Base-by-base conservation (phyloP, 2,797 vertebrate genomes). In the Microchirus variegatus region DNA sequence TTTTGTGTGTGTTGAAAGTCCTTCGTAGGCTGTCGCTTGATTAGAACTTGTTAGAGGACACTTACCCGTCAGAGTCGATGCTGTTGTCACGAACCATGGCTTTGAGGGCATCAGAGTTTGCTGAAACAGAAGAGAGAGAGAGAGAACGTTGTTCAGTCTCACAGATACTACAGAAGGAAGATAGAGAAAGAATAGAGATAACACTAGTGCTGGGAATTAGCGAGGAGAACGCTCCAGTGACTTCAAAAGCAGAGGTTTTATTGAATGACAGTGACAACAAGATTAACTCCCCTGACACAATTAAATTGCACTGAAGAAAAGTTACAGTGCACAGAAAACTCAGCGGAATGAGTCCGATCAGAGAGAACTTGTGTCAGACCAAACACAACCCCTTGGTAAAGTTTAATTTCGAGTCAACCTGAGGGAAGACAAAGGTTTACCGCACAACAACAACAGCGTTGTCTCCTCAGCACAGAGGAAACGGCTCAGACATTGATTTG, bases 61-160 rank as follows among this genome's bases (percentile, higher is more conserved):
- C 94, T 95, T 87, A 99, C 97, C 95, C 94, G 35, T 98, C 97
- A 22, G 94, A 94, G 36, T 98, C 96, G 17, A 94, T 59, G 82
- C 91, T 95, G 90, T 90, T 95, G 11, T 96, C 95, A 52, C 91
- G 81, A 59, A 98, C 81, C 97, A 99, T 98, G 78, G 97, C 97
- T 73, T 96, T 95, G 76, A 99, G 91, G 51, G 97, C 94, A 72
- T 97, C 97, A 0, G 93, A 93, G 86, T 99, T 99, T 26, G 97
- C 97, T 99, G 87, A 8, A 52, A 53, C 63, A 4, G 5, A 40
- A 52, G 12, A 59, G 31, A 63, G 16, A 70, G 50, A 55, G 58
- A 71, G 2, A 60, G 22, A 22, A 22, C 3, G 31, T 31, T 31
- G 31, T 31, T 31, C 16, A 18, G 9, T 54, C 10, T 1, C 7